phyloP scores from a whole-genome alignment of 2,888 invertebrate species.

The Hypomecis punctinalis region DNA sequence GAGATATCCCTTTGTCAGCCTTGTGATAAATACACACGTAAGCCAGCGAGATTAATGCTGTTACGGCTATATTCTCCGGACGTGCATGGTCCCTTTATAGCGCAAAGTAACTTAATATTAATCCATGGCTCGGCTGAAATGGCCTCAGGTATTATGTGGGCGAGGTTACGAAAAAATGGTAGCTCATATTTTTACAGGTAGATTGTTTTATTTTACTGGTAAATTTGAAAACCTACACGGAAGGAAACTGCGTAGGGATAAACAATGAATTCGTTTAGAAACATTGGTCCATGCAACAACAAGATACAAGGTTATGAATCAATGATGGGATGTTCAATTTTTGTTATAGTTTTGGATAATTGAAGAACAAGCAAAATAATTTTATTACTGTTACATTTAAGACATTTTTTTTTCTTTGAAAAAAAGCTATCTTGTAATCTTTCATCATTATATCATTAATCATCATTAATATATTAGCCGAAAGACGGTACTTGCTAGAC shows the following conservation, averaged over 20 bases:
- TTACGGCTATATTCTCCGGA: conserved; percentile 37
- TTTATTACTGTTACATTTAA: no score
- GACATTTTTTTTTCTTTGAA: no score
- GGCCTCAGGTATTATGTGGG: conserved; percentile 25
- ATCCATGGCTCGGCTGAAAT: conserved; percentile 33
- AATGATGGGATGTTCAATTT: no score
- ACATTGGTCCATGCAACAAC: no score
- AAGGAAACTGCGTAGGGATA: not conserved
- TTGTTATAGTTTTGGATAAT: no score
- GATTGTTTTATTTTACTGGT: conserved; percentile 16
- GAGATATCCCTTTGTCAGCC: conserved; percentile 56
- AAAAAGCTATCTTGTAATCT: no score
- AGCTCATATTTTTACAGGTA: conserved; percentile 17
- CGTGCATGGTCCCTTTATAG: conserved; percentile 37
- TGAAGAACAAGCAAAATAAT: no score
- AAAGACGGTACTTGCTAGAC: no score
- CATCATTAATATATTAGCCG: no score
- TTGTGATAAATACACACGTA: conserved; percentile 58
- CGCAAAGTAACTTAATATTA: conserved; percentile 35
- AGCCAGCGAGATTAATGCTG: conserved; percentile 54
- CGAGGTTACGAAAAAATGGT: conserved; percentile 26
- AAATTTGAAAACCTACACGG: conserved; percentile 8
- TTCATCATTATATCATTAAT: no score
- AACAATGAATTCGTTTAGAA: not conserved
- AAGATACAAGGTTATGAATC: no score